Percentiles rank a stretch among this genome's conserved stretches.
Evolutionary conservation across 2,113 vertebrate genomes (phyloP).

Genomic region (Phalacrocorax carbo): DNA sequence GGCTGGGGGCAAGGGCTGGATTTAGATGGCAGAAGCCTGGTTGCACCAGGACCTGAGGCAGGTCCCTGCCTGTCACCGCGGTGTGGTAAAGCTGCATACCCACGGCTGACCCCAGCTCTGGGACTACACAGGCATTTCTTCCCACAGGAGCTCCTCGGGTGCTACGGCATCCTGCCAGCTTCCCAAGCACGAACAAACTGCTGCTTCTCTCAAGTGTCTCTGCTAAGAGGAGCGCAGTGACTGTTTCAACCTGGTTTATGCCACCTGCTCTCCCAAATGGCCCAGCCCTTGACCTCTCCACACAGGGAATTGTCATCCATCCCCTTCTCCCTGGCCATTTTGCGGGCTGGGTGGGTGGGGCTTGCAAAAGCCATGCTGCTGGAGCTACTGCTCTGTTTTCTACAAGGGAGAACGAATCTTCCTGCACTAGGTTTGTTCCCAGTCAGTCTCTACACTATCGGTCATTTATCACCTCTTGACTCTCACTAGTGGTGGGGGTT

Average conservation of each 20-base stretch:
- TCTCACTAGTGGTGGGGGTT: not conserved
- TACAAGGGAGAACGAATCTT: not conserved
- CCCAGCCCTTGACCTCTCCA: not conserved
- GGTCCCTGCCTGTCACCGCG: not conserved
- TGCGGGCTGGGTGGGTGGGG: not conserved
- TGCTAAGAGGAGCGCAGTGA: not conserved
- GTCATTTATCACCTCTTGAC: not conserved
- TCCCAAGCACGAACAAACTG: not conserved
- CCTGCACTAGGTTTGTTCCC: not conserved
- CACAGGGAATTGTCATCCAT: not conserved
- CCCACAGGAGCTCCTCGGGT: not conserved
- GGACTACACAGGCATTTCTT: no score
- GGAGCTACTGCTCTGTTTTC: not conserved
- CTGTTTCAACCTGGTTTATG: not conserved
- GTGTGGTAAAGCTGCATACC: rapidly evolving
- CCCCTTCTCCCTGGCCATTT: not conserved
- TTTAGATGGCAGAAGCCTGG: not conserved
- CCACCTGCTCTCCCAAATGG: not conserved
- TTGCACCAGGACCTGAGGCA: not conserved
- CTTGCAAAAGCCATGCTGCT: not conserved
- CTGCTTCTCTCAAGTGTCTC: not conserved
- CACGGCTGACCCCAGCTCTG: not conserved
- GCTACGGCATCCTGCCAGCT: not conserved
- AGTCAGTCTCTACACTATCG: not conserved
- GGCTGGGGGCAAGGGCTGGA: not conserved